Evolutionary conservation across 2,888 invertebrate genomes (phyloP).

Genomic region (Diarsia brunnea): DNA sequence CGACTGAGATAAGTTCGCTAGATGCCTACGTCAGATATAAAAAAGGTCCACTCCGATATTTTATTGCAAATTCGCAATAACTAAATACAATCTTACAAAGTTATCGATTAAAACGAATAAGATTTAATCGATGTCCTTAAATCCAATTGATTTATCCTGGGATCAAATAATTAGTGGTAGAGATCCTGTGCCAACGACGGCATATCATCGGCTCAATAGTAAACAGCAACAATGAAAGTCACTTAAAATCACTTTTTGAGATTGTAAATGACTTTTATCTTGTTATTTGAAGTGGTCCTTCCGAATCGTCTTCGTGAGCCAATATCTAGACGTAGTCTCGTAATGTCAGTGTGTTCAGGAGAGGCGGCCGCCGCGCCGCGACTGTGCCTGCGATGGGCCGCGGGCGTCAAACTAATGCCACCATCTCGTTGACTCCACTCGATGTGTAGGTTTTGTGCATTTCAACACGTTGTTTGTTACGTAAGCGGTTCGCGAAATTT

Average conservation of each 20-base stretch:
- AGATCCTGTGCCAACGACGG: background rate
- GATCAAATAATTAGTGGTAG: background rate
- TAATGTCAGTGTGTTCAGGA: slow-evolving; percentile 6
- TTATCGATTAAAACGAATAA: background rate
- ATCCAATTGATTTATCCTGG: background rate
- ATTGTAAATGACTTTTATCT: background rate
- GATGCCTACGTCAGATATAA: background rate
- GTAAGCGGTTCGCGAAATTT: slow-evolving; percentile 33
- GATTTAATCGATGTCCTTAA: background rate
- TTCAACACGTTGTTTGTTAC: slow-evolving; percentile 50
- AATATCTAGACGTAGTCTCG: background rate
- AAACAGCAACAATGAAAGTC: background rate
- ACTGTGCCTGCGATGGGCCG: slow-evolving; percentile 15
- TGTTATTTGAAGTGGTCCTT: slow-evolving; percentile 14
- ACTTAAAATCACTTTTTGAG: background rate
- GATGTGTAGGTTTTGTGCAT: slow-evolving; percentile 52
- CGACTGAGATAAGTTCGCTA: slow-evolving; percentile 17
- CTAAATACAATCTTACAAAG: background rate
- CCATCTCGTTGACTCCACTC: slow-evolving; percentile 29
- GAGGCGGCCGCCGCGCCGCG: background rate
- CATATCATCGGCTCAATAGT: background rate
- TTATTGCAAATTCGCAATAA: background rate
- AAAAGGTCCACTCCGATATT: background rate
- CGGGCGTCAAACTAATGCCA: slow-evolving; percentile 26
- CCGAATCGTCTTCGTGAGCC: background rate